Conservation (phyloP, 2,888 invertebrate species). For the Pterostichus niger region DNA sequence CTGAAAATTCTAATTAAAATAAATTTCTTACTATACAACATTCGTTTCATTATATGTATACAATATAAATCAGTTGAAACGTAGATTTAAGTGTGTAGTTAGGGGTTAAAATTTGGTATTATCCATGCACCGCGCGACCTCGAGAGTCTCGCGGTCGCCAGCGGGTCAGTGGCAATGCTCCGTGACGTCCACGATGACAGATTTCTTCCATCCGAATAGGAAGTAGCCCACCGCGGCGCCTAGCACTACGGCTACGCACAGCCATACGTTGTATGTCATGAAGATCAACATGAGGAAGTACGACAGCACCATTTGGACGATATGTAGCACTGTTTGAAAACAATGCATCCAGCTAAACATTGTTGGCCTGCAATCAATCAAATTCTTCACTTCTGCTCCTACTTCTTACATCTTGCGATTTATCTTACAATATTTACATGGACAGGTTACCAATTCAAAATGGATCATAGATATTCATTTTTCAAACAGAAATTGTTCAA, state of each 20-base stretch:
- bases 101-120: slow-evolving; percentile 63
- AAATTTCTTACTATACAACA: slow-evolving; percentile 58
- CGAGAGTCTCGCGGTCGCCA: background rate
- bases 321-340: slow-evolving; percentile 92
- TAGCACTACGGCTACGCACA: slow-evolving; percentile 92
- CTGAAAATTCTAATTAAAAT: slow-evolving; percentile 26
- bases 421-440: background rate
- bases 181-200: slow-evolving; percentile 94
- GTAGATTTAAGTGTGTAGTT: slow-evolving; percentile 8
- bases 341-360: slow-evolving; percentile 91
- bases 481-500: too few species aligned
- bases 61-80: slow-evolving; percentile 45
- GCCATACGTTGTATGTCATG: slow-evolving; percentile 98
- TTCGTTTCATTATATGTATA: slow-evolving; percentile 42
- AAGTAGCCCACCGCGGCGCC: slow-evolving; percentile 96
- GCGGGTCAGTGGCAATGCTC: slow-evolving; percentile 94
- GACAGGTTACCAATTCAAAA: too few species aligned
- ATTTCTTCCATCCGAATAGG: slow-evolving; percentile 97
- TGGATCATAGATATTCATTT: too few species aligned
- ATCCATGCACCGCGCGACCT: slow-evolving; percentile 11
- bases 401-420: background rate
- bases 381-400: too few species aligned
- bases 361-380: slow-evolving; percentile 83
- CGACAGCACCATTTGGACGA: slow-evolving; percentile 93
- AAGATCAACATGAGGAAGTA: slow-evolving; percentile 97